Evolutionary conservation across 2,113 vertebrate genomes (phyloP), one percentile per base, ranked within the genome.

Genomic region (Myotis davidii): DNA sequence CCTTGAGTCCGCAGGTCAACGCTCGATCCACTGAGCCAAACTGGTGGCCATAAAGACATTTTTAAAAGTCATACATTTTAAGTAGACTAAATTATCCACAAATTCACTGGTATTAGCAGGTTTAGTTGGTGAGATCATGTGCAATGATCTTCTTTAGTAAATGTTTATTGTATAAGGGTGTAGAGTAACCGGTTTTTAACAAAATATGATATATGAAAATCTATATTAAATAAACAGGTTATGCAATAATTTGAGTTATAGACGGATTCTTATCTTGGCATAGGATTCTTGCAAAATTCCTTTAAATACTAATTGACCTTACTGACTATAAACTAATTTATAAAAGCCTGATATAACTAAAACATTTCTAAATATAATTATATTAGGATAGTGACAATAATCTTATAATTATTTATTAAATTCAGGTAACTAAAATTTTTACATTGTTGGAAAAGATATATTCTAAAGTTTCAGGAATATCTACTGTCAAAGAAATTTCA

Each of bases 11-110:
- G 45, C 45, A 45, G 45, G 45, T 1, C 10, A 8, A 45, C 10
- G 10, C 45, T 45, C 45, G 10, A 45, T 9, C 45, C 45, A 45
- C 45, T 45, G 45, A 45, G 45, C 45, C 9, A 45, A 45, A 45
- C 45, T 1, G 0, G 6, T 45, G 45, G 45, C 42, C 42, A 42
- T 42, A 42, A 42, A 42, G 67, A 37, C 9, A 54, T 91, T 97
- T 87, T 94, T 70, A 96, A 97, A 88, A 94, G 42, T 61, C 88
- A 95, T 23, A 85, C 45, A 91, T 91, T 94, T 95, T 82, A 82
- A 59, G 20, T 20, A 39, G 45, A 56, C 20, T 91, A 61, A 76
- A 70, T 13, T 91, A 37, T 82, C 67, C 11, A 91, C 45, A 93
- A 90, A 67, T 77, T 91, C 61, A 91, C 23, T 87, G n/a, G 45